Conservation (phyloP, 2,797 vertebrate species). For the Gymnocypris eckloni region DNA sequence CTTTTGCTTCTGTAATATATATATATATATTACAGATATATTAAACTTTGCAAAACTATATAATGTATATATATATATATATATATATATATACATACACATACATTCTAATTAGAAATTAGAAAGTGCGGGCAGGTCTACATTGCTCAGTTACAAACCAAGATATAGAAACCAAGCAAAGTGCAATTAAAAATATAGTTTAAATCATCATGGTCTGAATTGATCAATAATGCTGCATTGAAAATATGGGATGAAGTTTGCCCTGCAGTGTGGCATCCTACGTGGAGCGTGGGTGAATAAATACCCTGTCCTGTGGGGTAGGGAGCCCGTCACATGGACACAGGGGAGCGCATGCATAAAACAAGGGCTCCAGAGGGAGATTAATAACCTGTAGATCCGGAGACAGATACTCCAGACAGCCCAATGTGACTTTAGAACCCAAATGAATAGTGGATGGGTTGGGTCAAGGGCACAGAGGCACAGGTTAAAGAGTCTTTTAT, state of each 20-base stretch:
- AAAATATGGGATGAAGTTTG: neutral
- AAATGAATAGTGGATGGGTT: slow-evolving; percentile 78
- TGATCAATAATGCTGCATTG: neutral
- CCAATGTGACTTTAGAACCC: slow-evolving; percentile 77
- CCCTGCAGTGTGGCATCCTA: slow-evolving; percentile 35
- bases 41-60: too few relatives aligned
- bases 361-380: slow-evolving; percentile 75
- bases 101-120: neutral
- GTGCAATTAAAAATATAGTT: neutral
- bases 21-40: neutral
- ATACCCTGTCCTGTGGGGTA: slow-evolving; percentile 76
- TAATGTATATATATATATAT: neutral
- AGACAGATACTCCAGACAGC: slow-evolving; percentile 72
- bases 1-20: neutral
- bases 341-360: slow-evolving; percentile 77
- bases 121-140: neutral
- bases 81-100: too few relatives aligned
- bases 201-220: too few relatives aligned
- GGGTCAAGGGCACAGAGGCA: slow-evolving; percentile 77
- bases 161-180: neutral
- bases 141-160: too few relatives aligned
- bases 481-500: slow-evolving; percentile 77
- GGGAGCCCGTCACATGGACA: slow-evolving; percentile 74
- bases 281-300: slow-evolving; percentile 72
- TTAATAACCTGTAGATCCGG: slow-evolving; percentile 78